Evolutionary conservation across 2,797 vertebrate genomes (phyloP).

Genomic region (Hyperoplus lanceolatus): DNA sequence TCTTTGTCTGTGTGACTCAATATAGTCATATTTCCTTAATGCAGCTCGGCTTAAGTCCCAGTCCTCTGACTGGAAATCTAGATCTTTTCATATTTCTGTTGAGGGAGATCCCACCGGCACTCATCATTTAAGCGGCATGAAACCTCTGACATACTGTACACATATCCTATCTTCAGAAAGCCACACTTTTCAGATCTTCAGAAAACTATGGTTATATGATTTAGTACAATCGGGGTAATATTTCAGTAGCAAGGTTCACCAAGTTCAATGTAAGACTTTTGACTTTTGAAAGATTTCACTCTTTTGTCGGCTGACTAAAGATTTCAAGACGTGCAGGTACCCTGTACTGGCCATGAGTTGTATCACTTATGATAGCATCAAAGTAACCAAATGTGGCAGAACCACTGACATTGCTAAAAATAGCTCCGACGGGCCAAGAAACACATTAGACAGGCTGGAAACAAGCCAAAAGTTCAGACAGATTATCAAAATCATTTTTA

Average conservation of each 20-base stretch:
- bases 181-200: not conserved
- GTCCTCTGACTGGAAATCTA: not conserved
- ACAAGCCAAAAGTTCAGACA: not conserved
- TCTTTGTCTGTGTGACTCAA: not conserved
- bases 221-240: not conserved
- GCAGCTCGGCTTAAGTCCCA: not conserved
- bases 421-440: not conserved
- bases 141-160: not conserved
- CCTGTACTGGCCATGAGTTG: not conserved
- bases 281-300: no score
- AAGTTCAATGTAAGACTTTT: not conserved
- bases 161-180: not conserved
- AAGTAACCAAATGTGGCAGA: not conserved
- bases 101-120: not conserved
- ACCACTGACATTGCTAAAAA: not conserved
- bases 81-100: not conserved
- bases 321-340: no score
- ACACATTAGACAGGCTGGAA: constrained; percentile 1
- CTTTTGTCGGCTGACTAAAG: no score
- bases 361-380: not conserved
- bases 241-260: not conserved
- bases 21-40: not conserved
- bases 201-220: not conserved
- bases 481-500: not conserved
- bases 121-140: not conserved